Evolutionary conservation across 2,797 vertebrate species (phyloP), one percentile per base, ranked within the genome.

Genomic region (Epinephelus coioides): DNA sequence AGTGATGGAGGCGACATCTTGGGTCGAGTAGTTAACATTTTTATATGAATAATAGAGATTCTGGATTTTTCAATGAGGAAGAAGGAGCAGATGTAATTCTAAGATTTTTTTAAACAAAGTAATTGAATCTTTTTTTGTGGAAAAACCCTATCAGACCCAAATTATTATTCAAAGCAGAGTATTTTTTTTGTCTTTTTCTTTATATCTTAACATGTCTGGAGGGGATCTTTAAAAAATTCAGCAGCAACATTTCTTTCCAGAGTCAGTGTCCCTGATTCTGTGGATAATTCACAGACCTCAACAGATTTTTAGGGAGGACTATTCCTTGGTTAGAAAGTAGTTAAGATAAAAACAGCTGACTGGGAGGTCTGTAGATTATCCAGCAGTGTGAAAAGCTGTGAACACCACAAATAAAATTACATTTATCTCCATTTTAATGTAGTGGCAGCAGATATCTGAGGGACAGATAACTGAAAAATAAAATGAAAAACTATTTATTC

Each of bases 141-240:
- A 21, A 75, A 61, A 59, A 38, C 6, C 30, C 8, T 21, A 57
- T 66, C 49, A 56, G 13, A 51, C 13, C 44, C 6, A 74, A 69
- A 75, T 55, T 73, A 43, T 76, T 27, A 76, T 74, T 79, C 38
- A 63, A 79, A 65, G 14, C 34, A 27, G 46, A 44, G 34, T 57
- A 47, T 76, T 67, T 74, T 68, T 43, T 62, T 51, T n/a, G 34
- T 34, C 34, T 60, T 21, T 60, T 43, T 13, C 25, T 49, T 46
- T 40, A 78, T 62, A 76, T 73, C 54, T 60, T 47, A 69, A 78
- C 57, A 79, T 67, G 44, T 72, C 81, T 60, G 6, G 59, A 64
- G 65, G 67, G 73, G 72, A 76, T 73, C 11, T 73, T 81, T 69
- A 76, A 81, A 83, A 73, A 43, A 81, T 76, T 79, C 21, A 64